Evolutionary conservation across 2,888 invertebrate species (phyloP).

Genomic region (Zele albiditarsus): DNA sequence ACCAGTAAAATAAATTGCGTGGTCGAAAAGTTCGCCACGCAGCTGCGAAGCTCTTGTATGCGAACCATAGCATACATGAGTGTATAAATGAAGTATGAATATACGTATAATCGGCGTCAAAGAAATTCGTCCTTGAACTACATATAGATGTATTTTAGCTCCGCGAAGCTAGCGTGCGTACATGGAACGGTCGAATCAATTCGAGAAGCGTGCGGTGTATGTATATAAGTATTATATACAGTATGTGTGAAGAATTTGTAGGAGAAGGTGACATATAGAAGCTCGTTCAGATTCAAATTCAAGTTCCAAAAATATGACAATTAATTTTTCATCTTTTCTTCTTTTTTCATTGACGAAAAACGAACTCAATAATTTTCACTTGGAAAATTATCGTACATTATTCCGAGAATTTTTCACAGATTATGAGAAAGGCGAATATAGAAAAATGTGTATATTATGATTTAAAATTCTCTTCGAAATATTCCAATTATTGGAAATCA

Average conservation of each 20-base stretch:
- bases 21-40: conserved; percentile 24
- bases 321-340: neutral
- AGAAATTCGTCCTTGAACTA: conserved; percentile 37
- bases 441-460: too few species aligned
- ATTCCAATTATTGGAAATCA: too few species aligned
- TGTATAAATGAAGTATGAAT: neutral
- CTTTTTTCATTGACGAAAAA: neutral
- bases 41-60: conserved; percentile 17
- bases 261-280: conserved; percentile 14
- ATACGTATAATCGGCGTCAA: conserved; percentile 28
- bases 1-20: neutral
- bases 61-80: neutral
- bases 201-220: neutral
- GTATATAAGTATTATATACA: neutral
- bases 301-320: neutral
- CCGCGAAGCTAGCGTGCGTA: conserved; percentile 14
- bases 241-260: neutral
- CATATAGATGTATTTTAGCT: conserved; percentile 30
- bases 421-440: too few species aligned
- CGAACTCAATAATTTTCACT: too few species aligned
- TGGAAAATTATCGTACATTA: too few species aligned
- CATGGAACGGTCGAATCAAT: conserved; percentile 28
- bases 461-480: too few species aligned
- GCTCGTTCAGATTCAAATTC: neutral
- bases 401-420: too few species aligned